Evolutionary conservation across 1,140 invertebrate species (phyloP), one percentile per base, ranked within the genome.

Genomic region (Cotesia typhae): DNA sequence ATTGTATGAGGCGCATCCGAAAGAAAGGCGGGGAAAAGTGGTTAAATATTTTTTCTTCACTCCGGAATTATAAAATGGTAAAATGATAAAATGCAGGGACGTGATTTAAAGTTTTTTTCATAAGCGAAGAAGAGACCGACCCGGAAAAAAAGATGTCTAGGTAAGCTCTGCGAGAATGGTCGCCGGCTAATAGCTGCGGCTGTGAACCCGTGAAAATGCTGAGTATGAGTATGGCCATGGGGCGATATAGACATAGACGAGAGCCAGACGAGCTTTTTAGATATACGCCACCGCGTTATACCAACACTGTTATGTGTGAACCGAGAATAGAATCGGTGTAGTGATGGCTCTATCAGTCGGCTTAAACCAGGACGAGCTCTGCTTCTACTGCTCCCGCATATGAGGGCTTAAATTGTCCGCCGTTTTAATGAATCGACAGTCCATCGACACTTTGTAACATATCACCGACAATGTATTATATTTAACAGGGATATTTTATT

Each of bases 241-340:
- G 28, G 2, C 28, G 28, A 28, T 28, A 28, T 28, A 28, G 28
- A 28, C 28, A 28, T 28, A 28, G 28, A 28, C 28, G 28, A 28
- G 28, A 28, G 70, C 61, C 57, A 57, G 64, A 68, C 68, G 47
- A 47, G 75, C 74, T 67, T 80, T 80, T 81, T 79, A 79, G 55
- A 75, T 67, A 17, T 74, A 71, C 74, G 77, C 75, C 55, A 28
- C 28, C 28, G 28, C 28, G 28, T 28, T 28, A 28, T 75, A 55
- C 41, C 69, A 47, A 69, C 37, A 70, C 61, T 59, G 52, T 80
- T 80, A 28, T 28, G 1, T 28, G 28, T 75, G 70, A 75, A 75
- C 20, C 68, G 61, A 78, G 76, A 80, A 79, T 80, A 76, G 76
- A 80, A 80, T 79, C 74, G 65, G 66, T 76, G 28, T 28, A 28